phyloP scores from a whole-genome alignment of 2,113 vertebrate species.

The Nymphicus hollandicus region DNA sequence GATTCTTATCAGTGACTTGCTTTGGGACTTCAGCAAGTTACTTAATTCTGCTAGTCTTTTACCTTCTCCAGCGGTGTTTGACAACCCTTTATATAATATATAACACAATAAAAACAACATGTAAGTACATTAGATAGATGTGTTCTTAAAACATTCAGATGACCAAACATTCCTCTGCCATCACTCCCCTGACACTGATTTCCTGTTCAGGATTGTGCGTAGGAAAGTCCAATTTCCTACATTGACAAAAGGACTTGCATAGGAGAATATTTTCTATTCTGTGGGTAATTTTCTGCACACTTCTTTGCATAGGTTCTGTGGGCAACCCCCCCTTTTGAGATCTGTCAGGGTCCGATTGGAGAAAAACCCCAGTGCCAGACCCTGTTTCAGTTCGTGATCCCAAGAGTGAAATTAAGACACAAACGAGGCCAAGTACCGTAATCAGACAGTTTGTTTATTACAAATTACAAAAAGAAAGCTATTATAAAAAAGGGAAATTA shows the following conservation, averaged over 20 bases:
- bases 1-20: neutral
- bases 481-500: neutral
- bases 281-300: neutral
- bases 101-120: neutral
- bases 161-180: neutral
- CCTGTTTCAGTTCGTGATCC: neutral
- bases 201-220: neutral
- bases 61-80: neutral
- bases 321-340: neutral
- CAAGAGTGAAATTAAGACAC: neutral
- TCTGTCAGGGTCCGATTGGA: neutral
- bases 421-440: neutral
- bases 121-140: neutral
- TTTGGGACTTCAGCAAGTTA: neutral
- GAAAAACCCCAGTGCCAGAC: neutral
- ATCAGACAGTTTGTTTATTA: neutral
- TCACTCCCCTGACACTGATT: neutral
- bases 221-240: neutral
- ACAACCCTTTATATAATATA: fast-evolving
- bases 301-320: neutral
- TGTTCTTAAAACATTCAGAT: neutral
- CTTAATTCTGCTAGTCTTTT: neutral
- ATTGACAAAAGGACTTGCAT: neutral
- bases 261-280: neutral
- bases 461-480: neutral